Percentiles rank a stretch among this genome's conserved stretches.
These are phyloP conservation scores for Epinephelus fuscoguttatus DNA, from an alignment of 2,113 vertebrate species.

Conservation along the genomic window DNA sequence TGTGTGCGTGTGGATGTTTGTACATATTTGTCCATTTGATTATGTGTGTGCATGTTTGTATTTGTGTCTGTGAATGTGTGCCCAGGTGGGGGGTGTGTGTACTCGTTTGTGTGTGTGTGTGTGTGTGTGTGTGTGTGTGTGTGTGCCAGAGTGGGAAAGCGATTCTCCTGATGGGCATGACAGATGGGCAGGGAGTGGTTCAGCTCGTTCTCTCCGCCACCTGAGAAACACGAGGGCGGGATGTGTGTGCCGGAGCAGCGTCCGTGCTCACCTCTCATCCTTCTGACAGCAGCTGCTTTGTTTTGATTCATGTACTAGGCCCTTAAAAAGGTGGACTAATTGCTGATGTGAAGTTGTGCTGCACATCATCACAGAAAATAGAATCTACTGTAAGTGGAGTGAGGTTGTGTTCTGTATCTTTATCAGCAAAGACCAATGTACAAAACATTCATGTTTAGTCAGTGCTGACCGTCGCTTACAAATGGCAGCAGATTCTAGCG, in stretches of 20 bases:
- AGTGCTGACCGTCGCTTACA: neutral
- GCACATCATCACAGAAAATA: neutral
- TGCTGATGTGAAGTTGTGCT: neutral
- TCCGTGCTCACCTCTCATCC: neutral
- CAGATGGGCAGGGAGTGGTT: conserved; percentile 63
- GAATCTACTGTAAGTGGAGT: neutral
- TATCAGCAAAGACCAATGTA: neutral
- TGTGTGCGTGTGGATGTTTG: conserved; percentile 18
- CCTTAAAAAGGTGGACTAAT: neutral
- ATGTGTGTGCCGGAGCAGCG: conserved; percentile 1
- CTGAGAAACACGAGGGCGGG: conserved; percentile 23
- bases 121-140: conserved; percentile 5
- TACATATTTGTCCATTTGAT: conserved; percentile 52
- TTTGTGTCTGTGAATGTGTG: neutral
- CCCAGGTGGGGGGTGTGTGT: conserved; percentile 3
- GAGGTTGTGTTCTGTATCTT: neutral
- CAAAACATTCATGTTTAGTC: neutral
- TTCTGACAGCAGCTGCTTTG: neutral
- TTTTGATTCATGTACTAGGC: conserved; percentile 15
- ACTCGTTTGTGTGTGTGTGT: neutral
- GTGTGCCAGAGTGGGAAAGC: conserved; percentile 31
- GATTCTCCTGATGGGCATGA: conserved; percentile 50
- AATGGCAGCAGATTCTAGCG: too few relatives aligned
- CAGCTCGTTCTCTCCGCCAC: conserved; percentile 28
- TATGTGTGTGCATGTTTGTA: conserved; percentile 9